Conservation (phyloP, 2,113 vertebrate species). For the Gadus macrocephalus region DNA sequence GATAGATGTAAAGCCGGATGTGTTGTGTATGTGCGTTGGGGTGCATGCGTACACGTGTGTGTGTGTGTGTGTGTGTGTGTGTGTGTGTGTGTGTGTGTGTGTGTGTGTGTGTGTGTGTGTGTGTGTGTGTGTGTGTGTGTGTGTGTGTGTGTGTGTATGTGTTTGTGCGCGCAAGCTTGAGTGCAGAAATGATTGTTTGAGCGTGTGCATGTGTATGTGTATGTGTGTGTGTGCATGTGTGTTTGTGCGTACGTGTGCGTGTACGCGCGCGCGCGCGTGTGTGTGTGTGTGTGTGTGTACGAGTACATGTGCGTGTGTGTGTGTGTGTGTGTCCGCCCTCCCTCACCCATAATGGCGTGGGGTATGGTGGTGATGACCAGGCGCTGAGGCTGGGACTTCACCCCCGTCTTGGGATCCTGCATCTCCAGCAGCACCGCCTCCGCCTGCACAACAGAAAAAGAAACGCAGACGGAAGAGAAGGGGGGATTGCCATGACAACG, state of each 20-base stretch:
- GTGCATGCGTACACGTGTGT: background rate
- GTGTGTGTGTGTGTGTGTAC: constrained; percentile 9
- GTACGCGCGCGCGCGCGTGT: background rate
- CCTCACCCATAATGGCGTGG: constrained; percentile 85
- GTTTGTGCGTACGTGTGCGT: constrained; percentile 11
- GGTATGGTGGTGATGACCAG: constrained; percentile 84
- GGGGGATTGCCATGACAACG: constrained; percentile 5
- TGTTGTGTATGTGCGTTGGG: background rate
- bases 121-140: background rate
- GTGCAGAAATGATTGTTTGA: background rate
- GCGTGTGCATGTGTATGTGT: background rate
- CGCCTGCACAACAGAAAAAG: constrained; percentile 65
- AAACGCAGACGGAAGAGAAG: background rate
- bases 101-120: constrained; percentile 1
- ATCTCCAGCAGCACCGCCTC: constrained; percentile 88
- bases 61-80: background rate
- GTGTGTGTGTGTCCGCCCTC: constrained; percentile 6
- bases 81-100: background rate
- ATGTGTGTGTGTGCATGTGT: constrained; percentile 14
- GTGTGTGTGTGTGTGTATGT: background rate
- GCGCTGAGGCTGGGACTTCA: constrained; percentile 85
- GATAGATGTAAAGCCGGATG: no score
- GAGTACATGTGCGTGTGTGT: background rate
- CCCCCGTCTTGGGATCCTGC: constrained; percentile 84
- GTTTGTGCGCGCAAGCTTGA: background rate